Base-by-base conservation (phyloP, 2,888 invertebrate genomes). In the Melieria crassipennis region DNA sequence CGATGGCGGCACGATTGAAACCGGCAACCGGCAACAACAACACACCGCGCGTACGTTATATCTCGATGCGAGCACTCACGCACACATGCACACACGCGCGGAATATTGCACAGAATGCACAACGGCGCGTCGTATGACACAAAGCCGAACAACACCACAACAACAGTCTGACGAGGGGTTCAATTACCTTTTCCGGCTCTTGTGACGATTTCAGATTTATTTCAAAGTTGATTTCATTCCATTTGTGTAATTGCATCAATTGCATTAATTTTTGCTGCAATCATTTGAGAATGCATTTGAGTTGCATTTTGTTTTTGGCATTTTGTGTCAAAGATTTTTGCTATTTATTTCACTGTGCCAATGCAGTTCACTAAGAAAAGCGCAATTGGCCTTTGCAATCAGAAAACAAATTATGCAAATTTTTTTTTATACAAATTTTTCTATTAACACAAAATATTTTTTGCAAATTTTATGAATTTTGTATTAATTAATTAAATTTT, bases 101-200 rank as follows among this genome's bases (percentile, higher is more conserved):
- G 9, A 10, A 10, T 10, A 10, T 50, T 50, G 11, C 11, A 10
- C 50, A 50, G 11, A 9, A 11, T 67, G 52, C 60, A 9, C 4
- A 9, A 7, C 16, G 67, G 67, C 67, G 2, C 67, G 67, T 50
- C 61, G 60, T 50, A 67, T 67, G 67, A 10, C 67, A 67, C 67
- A 50, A 67, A 30, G 7, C 42, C 13, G 64, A 64, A 42, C 11
- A 50, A 42, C 11, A n/a, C 43, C 64, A 43, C 13, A 47, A 64
- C 43, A 52, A 52, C 46, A 7, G 45, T 50, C 43, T 50, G 60
- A 43, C 57, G 57, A 57, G 60, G 58, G 60, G 58, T 60, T 67
- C 60, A 67, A n/a, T 61, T 60, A 52, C 67, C 67, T 67, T 61
- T 13, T 48, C 7, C 13, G 6, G 13, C 16, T 52, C 30, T 30